phyloP scores from a whole-genome alignment of 2,113 vertebrate species.

The Stigmatopora argus region DNA sequence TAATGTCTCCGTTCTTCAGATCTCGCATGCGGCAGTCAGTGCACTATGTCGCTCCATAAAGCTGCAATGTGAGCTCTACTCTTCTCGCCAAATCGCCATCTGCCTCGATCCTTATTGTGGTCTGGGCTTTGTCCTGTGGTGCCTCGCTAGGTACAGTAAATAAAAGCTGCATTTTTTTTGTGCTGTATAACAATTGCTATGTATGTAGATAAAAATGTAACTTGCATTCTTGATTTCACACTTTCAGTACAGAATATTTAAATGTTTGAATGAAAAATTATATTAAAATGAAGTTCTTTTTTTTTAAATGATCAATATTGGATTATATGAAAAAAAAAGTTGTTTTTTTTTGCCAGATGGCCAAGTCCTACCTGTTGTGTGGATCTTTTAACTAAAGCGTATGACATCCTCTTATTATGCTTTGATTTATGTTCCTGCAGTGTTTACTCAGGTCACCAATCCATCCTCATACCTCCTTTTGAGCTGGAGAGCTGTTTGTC shows the following conservation, averaged over 20 bases:
- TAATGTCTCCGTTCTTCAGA: slow-evolving; percentile 62
- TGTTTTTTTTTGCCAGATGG: too few species aligned
- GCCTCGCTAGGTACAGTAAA: slow-evolving; percentile 86
- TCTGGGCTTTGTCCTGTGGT: slow-evolving; percentile 96
- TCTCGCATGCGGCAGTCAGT: slow-evolving; percentile 89
- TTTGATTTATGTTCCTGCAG: slow-evolving; percentile 32
- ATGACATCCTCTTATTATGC: not conserved
- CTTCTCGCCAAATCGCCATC: slow-evolving; percentile 94
- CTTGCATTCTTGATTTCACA: not conserved
- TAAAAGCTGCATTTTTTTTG: not conserved
- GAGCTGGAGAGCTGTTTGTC: slow-evolving; percentile 92
- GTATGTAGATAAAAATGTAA: not conserved
- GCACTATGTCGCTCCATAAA: slow-evolving; percentile 93
- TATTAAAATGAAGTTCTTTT: too few species aligned
- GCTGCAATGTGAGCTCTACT: slow-evolving; percentile 96
- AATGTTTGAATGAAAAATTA: too few species aligned
- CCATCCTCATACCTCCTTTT: slow-evolving; percentile 93
- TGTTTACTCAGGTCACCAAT: slow-evolving; percentile 97
- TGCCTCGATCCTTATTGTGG: slow-evolving; percentile 97
- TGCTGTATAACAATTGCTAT: too few species aligned
- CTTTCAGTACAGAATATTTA: too few species aligned
- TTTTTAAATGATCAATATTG: too few species aligned
- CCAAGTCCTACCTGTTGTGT: not conserved
- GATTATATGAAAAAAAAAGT: too few species aligned
- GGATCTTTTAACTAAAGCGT: not conserved